Evolutionary conservation across 1,140 invertebrate species (phyloP), one percentile per base, ranked within the genome.

Genomic region (Mercenaria mercenaria): DNA sequence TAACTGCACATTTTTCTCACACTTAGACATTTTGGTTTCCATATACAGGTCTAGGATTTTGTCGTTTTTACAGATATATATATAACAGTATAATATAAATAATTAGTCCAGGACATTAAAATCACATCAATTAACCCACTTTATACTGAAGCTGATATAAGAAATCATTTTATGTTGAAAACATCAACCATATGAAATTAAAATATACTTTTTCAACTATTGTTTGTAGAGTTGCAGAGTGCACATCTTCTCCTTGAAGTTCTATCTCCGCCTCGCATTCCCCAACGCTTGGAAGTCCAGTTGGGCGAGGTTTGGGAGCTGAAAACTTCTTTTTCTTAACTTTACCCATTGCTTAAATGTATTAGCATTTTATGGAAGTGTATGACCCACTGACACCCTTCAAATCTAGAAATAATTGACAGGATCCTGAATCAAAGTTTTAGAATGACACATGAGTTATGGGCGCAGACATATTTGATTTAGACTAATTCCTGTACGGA

Each of bases 301-400:
- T 92, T 34, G 92, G 92, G 26, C 82, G 79, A 11, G 88, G 91
- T 74, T 90, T 92, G 13, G 82, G 72, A 39, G 77, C 89, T 23
- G 74, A 80, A 88, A 90, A 91, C 67, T 91, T 91, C 84, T 91
- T 92, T 77, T 87, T 87, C 61, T 88, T 91, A 29, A 26, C 72
- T 85, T 92, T 92, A 0, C 92, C 92, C 92, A 92, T 92, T 81
- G n/a, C 50, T 13, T 11, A 52, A 74, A 6, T 18, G 23, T 83
- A 43, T 67, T 6, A 34, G 15, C 80, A 83, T 83, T 1, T 23
- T 59, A 83, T 0, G 32, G 15, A 39, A 64, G 0, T 18, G 2
- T 56, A 4, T 26, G 8, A n/a, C 11, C 26, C 10, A 8, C 23
- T 26, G 59, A 64, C 59, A 64, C n/a, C 26, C n/a, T 4, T 1